Evolutionary conservation across 2,797 vertebrate species (phyloP).

Genomic region (Taenioides sp.): DNA sequence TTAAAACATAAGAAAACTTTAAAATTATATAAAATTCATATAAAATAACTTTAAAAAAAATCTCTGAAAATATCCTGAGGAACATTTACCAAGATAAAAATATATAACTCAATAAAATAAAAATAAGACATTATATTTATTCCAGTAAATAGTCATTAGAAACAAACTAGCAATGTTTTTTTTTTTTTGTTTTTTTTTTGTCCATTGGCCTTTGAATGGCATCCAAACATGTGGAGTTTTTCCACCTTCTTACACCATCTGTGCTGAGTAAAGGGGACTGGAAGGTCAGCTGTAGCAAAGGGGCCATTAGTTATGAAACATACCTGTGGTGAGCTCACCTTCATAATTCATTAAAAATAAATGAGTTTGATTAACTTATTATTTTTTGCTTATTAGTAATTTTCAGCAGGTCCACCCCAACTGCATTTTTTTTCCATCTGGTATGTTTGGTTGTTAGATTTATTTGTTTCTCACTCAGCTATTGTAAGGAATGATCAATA

Average conservation of each 20-base stretch:
- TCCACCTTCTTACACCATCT: slow-evolving; percentile 5
- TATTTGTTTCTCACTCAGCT: too few species aligned
- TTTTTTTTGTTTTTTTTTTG: not conserved
- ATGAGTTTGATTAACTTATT: not conserved
- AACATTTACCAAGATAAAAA: not conserved
- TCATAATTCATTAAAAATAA: not conserved
- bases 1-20: not conserved
- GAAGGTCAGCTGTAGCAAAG: not conserved
- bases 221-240: slow-evolving; percentile 10
- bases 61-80: not conserved
- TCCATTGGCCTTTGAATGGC: not conserved
- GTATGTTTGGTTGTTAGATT: too few species aligned
- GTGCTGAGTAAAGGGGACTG: not conserved
- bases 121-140: not conserved
- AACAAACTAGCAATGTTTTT: not conserved
- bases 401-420: too few species aligned
- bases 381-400: too few species aligned
- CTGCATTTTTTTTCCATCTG: too few species aligned
- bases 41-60: too few species aligned
- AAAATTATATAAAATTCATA: not conserved
- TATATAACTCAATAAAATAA: not conserved
- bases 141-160: not conserved
- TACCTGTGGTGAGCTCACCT: not conserved
- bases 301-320: not conserved
- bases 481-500: too few species aligned